These are phyloP conservation scores for Acanthacorydalis orientalis DNA, from an alignment of 2,888 invertebrate species.

Conservation along the genomic window DNA sequence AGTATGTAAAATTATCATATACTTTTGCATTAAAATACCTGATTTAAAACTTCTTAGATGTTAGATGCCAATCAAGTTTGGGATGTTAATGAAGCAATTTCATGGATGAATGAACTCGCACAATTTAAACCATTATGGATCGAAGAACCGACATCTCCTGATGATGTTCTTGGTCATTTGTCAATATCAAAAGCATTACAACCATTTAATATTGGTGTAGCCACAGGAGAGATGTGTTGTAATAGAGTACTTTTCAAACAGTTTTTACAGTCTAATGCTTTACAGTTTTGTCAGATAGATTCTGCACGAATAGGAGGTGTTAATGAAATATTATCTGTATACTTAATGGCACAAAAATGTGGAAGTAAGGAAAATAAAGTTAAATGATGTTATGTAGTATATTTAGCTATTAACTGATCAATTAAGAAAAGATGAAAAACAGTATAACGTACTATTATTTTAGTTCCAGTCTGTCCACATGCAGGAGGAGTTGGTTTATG, in stretches of 20 bases:
- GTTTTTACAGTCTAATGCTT: conserved; percentile 60
- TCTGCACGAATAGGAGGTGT: conserved; percentile 75
- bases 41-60: conserved; percentile 39
- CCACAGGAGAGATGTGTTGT: conserved; percentile 84
- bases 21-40: not conserved
- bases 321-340: conserved; percentile 74
- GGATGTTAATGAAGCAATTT: conserved; percentile 71
- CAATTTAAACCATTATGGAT: conserved; percentile 71
- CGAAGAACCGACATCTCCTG: conserved; percentile 85
- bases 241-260: conserved; percentile 89
- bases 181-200: conserved; percentile 55
- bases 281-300: conserved; percentile 84
- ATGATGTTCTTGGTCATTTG: conserved; percentile 78
- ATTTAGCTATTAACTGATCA: too few relatives aligned
- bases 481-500: conserved; percentile 90
- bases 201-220: conserved; percentile 66
- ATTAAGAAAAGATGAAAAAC: too few relatives aligned
- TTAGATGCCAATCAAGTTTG: conserved; percentile 81
- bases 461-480: conserved; percentile 86
- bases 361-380: conserved; percentile 35
- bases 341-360: conserved; percentile 75
- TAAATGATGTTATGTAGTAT: not conserved
- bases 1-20: too few relatives aligned
- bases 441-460: conserved; percentile 12
- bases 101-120: conserved; percentile 66